These are phyloP conservation scores for Eublepharis macularius DNA, from an alignment of 2,113 vertebrate species.

Conservation along the genomic window DNA sequence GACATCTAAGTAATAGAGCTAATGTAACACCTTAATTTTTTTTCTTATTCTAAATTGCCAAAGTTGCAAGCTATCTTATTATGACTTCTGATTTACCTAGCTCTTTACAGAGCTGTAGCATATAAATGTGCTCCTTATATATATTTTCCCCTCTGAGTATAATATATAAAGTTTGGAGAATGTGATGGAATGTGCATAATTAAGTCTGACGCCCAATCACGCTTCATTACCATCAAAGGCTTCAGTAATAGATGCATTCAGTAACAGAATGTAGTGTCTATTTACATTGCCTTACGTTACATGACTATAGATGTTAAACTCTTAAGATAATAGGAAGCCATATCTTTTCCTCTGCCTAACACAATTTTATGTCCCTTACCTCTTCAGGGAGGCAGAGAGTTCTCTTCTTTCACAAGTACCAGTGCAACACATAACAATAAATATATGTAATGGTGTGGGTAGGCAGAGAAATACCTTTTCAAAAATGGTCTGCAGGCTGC, in stretches of 20 bases:
- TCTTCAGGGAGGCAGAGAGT: constrained; percentile 16
- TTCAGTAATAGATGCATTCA: constrained; percentile 59
- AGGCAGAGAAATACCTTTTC: background rate
- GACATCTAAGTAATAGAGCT: constrained; percentile 26
- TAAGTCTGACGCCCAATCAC: constrained; percentile 67
- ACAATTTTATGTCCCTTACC: constrained; percentile 36
- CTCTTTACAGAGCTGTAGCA: constrained; percentile 47
- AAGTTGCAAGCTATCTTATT: constrained; percentile 53
- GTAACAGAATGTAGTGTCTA: constrained; percentile 39
- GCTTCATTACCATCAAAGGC: constrained; percentile 66
- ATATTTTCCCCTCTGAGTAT: constrained; percentile 50
- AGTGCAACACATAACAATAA: background rate
- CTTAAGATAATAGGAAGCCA: constrained; percentile 18
- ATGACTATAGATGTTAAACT: constrained; percentile 45
- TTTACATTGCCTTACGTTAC: constrained; percentile 58
- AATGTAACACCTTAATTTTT: constrained; percentile 52
- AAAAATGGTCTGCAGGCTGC: background rate
- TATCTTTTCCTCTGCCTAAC: background rate
- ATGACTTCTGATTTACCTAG: constrained; percentile 44
- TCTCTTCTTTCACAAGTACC: background rate
- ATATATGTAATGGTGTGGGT: background rate
- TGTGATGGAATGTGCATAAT: constrained; percentile 71
- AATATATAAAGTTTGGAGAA: constrained; percentile 66
- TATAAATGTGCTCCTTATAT: constrained; percentile 62
- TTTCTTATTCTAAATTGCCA: constrained; percentile 52